Evolutionary conservation across 2,113 vertebrate genomes (phyloP).

Genomic region (Spea bombifrons): DNA sequence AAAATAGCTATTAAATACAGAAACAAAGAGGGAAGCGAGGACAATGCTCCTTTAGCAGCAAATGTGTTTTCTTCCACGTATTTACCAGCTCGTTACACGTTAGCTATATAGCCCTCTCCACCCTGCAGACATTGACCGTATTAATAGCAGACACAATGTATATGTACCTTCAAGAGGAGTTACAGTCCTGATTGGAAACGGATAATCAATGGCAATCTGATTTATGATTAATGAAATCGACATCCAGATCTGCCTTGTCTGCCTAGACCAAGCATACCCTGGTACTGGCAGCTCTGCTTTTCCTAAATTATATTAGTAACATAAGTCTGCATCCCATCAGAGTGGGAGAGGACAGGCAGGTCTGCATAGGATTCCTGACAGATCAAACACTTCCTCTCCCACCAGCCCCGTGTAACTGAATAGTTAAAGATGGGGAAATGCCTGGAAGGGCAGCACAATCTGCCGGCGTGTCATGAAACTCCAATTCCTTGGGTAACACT

Average conservation of each 20-base stretch:
- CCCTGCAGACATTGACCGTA: no score
- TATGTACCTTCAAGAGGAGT: no score
- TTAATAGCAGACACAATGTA: no score
- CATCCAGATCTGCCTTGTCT: background rate
- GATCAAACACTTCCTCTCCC: background rate
- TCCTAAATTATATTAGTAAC: constrained; percentile 7
- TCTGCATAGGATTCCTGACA: background rate
- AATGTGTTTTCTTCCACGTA: background rate
- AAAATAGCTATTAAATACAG: constrained; percentile 22
- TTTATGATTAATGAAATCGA: no score
- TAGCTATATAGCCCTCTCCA: no score
- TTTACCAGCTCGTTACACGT: background rate
- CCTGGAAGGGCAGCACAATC: background rate
- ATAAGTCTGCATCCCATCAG: background rate
- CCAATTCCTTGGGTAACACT: background rate
- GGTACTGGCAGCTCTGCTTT: constrained; percentile 14
- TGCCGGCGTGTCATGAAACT: background rate
- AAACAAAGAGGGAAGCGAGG: background rate
- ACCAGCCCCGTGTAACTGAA: background rate
- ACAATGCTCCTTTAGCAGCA: background rate
- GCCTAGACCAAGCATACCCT: constrained; percentile 4
- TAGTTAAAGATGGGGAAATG: background rate
- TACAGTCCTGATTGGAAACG: no score
- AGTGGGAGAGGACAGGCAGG: background rate
- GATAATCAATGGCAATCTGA: no score